Conservation (phyloP, 2,888 invertebrate genomes). For the Trypoxylon attenuatum region DNA sequence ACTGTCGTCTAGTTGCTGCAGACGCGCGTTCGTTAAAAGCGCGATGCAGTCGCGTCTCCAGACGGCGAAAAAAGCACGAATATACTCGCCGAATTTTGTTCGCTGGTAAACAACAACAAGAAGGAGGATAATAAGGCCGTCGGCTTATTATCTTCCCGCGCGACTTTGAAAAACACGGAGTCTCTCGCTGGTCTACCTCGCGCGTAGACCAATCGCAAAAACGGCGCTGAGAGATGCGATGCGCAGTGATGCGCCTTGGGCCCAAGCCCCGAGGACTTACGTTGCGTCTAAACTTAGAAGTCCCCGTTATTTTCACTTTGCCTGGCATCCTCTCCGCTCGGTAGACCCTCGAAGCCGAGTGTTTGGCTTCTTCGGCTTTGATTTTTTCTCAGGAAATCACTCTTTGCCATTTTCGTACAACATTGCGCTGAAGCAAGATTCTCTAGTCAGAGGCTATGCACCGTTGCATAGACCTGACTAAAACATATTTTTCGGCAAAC, state of each 20-base stretch:
- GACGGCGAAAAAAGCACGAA: constrained; percentile 3
- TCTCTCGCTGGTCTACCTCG: neutral
- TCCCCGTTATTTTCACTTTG: constrained; percentile 10
- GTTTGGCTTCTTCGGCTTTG: no score
- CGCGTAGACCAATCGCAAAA: constrained; percentile 2
- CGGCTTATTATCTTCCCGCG: neutral
- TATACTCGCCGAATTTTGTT: constrained; percentile 23
- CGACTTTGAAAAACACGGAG: neutral
- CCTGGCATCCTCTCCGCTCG: neutral
- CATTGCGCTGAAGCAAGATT: no score
- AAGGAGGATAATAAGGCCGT: neutral
- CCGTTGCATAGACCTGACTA: no score
- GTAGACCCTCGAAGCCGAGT: neutral
- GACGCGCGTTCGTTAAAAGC: no score
- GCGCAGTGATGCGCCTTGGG: constrained; percentile 12
- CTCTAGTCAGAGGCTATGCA: no score
- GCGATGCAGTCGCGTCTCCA: no score
- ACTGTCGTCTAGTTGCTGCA: no score
- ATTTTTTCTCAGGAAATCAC: no score
- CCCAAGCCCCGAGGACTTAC: constrained; percentile 9
- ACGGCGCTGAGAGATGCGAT: constrained; percentile 15
- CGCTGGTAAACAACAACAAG: constrained; percentile 24
- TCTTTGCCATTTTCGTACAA: no score
- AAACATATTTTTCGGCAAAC: no score
- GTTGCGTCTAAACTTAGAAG: constrained; percentile 29